These are phyloP conservation scores for Notarius quadriscutis DNA, from an alignment of 2,113 vertebrate genomes.

Conservation along the genomic window DNA sequence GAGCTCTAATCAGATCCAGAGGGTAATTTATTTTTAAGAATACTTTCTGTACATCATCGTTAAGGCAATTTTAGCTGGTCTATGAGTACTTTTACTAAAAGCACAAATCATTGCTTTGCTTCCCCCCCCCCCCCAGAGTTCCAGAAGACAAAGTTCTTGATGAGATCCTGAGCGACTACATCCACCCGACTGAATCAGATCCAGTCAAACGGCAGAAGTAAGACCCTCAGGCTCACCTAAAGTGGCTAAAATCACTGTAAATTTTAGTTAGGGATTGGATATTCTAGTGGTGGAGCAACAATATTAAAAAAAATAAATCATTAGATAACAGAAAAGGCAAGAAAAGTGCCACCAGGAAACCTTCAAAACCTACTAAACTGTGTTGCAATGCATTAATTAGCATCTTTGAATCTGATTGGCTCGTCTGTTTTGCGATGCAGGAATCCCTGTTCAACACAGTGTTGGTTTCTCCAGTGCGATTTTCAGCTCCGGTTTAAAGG, in stretches of 20 bases:
- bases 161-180: constrained; percentile 82
- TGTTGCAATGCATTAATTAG: neutral
- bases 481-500: neutral
- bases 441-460: neutral
- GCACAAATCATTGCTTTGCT: neutral
- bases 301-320: neutral
- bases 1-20: neutral
- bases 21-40: neutral
- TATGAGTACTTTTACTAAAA: neutral
- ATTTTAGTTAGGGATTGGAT: neutral
- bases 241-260: neutral
- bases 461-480: neutral
- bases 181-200: constrained; percentile 88
- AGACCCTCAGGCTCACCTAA: neutral
- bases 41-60: neutral
- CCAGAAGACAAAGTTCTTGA: constrained; percentile 76
- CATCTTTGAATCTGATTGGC: neutral
- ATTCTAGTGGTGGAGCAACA: neutral
- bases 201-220: constrained; percentile 87
- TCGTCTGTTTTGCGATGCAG: neutral
- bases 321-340: neutral
- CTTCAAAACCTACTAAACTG: neutral
- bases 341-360: neutral
- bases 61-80: neutral
- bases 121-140: constrained; percentile 74